Conservation (phyloP, 2,797 vertebrate genomes). For the Mareca strepera region DNA sequence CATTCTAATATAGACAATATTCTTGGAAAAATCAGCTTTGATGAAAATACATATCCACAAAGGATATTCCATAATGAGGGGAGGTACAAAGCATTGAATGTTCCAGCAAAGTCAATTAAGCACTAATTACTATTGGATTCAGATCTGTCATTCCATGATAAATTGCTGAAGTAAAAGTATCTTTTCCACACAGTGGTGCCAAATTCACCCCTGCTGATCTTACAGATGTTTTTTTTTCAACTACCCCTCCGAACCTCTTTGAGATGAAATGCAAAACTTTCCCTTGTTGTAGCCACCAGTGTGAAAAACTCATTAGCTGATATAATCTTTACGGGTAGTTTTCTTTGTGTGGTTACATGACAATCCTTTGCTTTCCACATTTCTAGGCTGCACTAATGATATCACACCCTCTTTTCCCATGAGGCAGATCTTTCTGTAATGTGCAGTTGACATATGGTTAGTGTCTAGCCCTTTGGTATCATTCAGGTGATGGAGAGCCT, state of each 20-base stretch:
- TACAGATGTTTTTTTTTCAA: slow-evolving; percentile 73
- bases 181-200: slow-evolving; percentile 53
- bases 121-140: slow-evolving; percentile 79
- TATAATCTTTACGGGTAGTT: slow-evolving; percentile 4
- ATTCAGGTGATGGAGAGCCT: slow-evolving; percentile 40
- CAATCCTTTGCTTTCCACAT: not conserved
- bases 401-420: slow-evolving; percentile 9
- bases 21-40: slow-evolving; percentile 26
- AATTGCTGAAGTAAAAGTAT: slow-evolving; percentile 58
- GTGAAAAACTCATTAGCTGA: slow-evolving; percentile 58
- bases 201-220: slow-evolving; percentile 47
- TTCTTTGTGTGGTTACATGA: not conserved
- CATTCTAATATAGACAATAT: not conserved
- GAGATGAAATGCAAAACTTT: slow-evolving; percentile 38
- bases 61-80: slow-evolving; percentile 46
- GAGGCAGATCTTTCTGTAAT: not conserved
- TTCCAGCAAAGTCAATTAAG: slow-evolving; percentile 78
- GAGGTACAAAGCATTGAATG: slow-evolving; percentile 51
- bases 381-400: slow-evolving; percentile 21
- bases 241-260: slow-evolving; percentile 26
- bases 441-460: slow-evolving; percentile 21
- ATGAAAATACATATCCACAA: slow-evolving; percentile 43
- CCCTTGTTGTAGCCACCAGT: slow-evolving; percentile 3
- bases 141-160: slow-evolving; percentile 53
- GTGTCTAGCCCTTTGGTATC: not conserved